Percentiles rank a stretch among this genome's conserved stretches.
Conservation (phyloP, 2,888 invertebrate species). For the Hydroisotoma schaefferi region DNA sequence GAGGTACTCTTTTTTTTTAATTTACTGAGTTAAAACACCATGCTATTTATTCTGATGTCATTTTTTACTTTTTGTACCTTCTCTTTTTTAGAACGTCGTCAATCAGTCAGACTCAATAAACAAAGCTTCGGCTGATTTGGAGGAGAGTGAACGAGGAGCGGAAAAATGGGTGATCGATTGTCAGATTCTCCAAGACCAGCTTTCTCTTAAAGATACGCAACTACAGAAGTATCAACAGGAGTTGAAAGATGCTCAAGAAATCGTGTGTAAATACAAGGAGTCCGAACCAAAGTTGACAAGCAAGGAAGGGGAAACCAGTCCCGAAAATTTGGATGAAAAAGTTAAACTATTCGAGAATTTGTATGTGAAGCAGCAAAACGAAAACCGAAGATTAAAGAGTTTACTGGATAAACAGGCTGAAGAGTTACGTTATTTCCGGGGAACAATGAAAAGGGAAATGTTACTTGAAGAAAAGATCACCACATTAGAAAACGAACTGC, state of each 20-base stretch:
- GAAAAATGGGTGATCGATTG: conserved; percentile 46
- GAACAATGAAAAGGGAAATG: conserved; percentile 43
- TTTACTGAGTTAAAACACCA: background rate
- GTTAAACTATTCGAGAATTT: conserved; percentile 44
- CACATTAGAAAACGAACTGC: conserved; percentile 33
- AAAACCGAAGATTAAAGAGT: conserved; percentile 25
- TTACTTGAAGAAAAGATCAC: conserved; percentile 41
- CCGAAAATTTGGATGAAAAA: conserved; percentile 8
- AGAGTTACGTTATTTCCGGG: conserved; percentile 31
- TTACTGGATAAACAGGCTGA: conserved; percentile 25
- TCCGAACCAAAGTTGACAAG: background rate
- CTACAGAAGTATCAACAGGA: conserved; percentile 36
- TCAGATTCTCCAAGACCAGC: conserved; percentile 38
- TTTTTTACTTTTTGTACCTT: no score
- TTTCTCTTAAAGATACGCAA: conserved; percentile 35
- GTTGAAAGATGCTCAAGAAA: conserved; percentile 30
- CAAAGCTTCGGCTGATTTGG: conserved; percentile 30
- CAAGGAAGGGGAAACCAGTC: conserved; percentile 9
- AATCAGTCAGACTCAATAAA: conserved; percentile 25
- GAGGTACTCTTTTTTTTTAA: conserved; percentile 22
- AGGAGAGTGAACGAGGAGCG: conserved; percentile 40
- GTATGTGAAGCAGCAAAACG: conserved; percentile 37
- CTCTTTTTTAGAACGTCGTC: conserved; percentile 21
- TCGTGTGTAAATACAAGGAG: conserved; percentile 18
- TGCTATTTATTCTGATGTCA: background rate